Percentiles rank a stretch among this genome's conserved stretches.
These are phyloP conservation scores for Pogonomyrmex californicus DNA, from an alignment of 1,140 invertebrate species.

Conservation along the genomic window DNA sequence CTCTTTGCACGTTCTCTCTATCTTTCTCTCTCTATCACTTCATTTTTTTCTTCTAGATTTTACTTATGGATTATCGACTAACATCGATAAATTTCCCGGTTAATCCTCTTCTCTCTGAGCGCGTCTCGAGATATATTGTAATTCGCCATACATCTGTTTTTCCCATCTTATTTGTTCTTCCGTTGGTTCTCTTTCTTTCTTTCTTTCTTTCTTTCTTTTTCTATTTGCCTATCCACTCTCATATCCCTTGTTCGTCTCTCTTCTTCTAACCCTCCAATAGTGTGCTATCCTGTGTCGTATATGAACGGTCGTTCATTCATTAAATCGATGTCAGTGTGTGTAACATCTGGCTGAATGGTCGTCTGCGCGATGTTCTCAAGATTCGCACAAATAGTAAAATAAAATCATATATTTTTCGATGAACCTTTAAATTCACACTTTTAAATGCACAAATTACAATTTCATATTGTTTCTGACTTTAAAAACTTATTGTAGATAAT, in stretches of 20 bases:
- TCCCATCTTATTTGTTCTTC: not conserved
- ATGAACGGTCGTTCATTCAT: slow-evolving; percentile 79
- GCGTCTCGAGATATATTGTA: not conserved
- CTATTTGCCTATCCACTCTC: not conserved
- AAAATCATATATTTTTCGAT: not conserved
- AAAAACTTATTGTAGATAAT: not conserved
- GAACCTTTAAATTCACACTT: not conserved
- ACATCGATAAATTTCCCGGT: not conserved
- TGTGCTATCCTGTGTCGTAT: slow-evolving; percentile 68
- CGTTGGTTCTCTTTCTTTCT: not conserved
- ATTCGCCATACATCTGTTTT: not conserved
- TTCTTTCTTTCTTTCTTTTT: not conserved
- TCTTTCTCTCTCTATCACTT: not conserved
- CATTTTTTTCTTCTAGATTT: not conserved
- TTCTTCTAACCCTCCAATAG: slow-evolving; percentile 6
- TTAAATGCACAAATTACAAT: not conserved
- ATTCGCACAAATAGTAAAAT: slow-evolving; percentile 7
- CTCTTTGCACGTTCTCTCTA: not conserved
- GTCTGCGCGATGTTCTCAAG: slow-evolving; percentile 42
- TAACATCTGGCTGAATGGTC: slow-evolving; percentile 71
- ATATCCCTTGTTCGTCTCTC: not conserved
- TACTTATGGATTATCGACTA: not conserved
- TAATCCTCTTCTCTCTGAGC: not conserved
- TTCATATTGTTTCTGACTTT: not conserved
- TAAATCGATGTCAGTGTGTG: slow-evolving; percentile 79